A percentile compares a stretch with the other conserved stretches of the same genome.
phyloP scores from a whole-genome alignment of 2,888 invertebrate species.

The Euproctis similis region DNA sequence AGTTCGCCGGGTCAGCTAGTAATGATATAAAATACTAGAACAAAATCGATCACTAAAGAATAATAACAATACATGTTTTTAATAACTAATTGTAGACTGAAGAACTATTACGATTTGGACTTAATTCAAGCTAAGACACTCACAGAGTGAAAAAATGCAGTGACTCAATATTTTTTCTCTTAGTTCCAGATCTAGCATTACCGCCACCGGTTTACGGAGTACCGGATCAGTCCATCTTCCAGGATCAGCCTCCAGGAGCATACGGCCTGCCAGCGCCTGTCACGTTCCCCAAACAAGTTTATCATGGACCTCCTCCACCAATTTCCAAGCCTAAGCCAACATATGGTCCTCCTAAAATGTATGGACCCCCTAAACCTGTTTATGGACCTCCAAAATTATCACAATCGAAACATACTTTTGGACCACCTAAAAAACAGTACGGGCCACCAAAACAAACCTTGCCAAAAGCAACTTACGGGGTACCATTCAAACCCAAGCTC shows the following conservation, averaged over 20 bases:
- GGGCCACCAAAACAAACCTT: slow-evolving; percentile 45
- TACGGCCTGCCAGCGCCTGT: slow-evolving; percentile 72
- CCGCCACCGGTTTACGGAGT: slow-evolving; percentile 78
- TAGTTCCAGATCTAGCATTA: slow-evolving; percentile 57
- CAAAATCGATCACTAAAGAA: too few relatives aligned
- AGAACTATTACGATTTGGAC: too few relatives aligned
- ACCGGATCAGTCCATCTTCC: slow-evolving; percentile 58
- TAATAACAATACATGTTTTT: too few relatives aligned
- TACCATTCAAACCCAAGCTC: slow-evolving; percentile 47
- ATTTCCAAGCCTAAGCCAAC: slow-evolving; percentile 46
- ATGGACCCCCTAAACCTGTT: slow-evolving; percentile 37
- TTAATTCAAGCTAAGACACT: too few relatives aligned
- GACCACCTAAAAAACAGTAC: slow-evolving; percentile 42
- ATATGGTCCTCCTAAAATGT: slow-evolving; percentile 41
- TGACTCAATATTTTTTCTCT: too few relatives aligned
- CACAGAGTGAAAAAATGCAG: too few relatives aligned
- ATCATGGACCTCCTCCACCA: slow-evolving; percentile 73
- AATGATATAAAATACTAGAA: too few relatives aligned
- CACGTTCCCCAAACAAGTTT: slow-evolving; percentile 48
- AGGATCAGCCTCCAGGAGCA: slow-evolving; percentile 50
- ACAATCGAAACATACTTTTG: slow-evolving; percentile 56
- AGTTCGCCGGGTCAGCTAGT: too few relatives aligned
- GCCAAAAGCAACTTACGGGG: slow-evolving; percentile 47
- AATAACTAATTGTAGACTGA: too few relatives aligned
- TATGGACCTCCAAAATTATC: slow-evolving; percentile 53